Evolutionary conservation across 2,797 vertebrate genomes (phyloP).

Genomic region (Sternotherus odoratus): DNA sequence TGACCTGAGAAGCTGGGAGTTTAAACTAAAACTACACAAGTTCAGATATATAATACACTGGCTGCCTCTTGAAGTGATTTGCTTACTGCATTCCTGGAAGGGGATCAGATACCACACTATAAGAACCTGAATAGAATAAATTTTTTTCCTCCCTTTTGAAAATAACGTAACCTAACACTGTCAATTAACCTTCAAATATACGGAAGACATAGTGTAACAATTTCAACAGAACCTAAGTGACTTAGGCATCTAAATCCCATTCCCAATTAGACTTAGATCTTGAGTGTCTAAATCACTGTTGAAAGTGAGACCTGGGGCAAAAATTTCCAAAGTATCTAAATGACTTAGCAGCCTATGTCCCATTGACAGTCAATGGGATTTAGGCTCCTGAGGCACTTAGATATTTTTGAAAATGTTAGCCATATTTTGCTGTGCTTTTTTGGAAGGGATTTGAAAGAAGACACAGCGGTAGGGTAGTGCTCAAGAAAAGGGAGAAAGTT

Average conservation of each 20-base stretch:
- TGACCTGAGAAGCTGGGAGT: background rate
- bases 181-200: background rate
- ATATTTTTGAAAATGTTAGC: conserved; percentile 26
- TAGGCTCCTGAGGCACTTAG: background rate
- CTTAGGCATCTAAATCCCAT: background rate
- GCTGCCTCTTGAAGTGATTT: background rate
- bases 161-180: background rate
- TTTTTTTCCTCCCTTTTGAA: background rate
- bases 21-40: background rate
- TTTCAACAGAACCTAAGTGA: conserved; percentile 14
- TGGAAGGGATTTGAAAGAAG: conserved; percentile 13
- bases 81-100: background rate
- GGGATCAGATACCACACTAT: background rate
- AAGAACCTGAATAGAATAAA: background rate
- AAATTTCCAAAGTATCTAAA: background rate
- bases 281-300: background rate
- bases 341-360: background rate
- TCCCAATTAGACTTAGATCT: conserved; percentile 35
- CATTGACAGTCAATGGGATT: background rate
- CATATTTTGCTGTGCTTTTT: background rate
- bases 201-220: background rate
- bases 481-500: background rate
- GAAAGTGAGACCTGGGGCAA: conserved; percentile 27
- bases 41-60: background rate
- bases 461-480: background rate